Evolutionary conservation across 2,888 invertebrate genomes (phyloP).

Genomic region (Calameuta filiformis): DNA sequence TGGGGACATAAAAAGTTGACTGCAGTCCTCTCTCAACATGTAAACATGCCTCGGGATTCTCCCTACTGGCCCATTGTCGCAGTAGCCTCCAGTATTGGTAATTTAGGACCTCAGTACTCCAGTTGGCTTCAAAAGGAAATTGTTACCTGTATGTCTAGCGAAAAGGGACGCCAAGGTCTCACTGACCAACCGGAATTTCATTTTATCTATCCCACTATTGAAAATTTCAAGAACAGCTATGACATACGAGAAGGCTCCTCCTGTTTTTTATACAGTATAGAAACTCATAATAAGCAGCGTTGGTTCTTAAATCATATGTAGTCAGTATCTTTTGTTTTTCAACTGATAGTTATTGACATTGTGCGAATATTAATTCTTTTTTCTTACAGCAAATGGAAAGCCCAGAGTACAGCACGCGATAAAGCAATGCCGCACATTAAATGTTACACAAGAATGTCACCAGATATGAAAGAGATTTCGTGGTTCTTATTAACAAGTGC

Average conservation of each 20-base stretch:
- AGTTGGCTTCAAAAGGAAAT: conserved; percentile 85
- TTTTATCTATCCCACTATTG: conserved; percentile 80
- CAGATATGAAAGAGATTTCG: conserved; percentile 74
- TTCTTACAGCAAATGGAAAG: conserved; percentile 83
- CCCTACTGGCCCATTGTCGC: conserved; percentile 78
- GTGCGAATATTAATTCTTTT: conserved; percentile 1
- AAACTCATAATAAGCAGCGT: conserved; percentile 82
- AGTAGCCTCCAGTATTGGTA: conserved; percentile 93
- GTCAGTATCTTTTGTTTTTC: conserved; percentile 68
- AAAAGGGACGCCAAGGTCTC: conserved; percentile 67
- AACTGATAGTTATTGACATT: conserved; percentile 8
- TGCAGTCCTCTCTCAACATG: conserved; percentile 72
- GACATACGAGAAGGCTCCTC: conserved; percentile 88
- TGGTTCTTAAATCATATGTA: conserved; percentile 84
- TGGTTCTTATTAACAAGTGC: conserved; percentile 93
- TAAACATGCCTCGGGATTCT: conserved; percentile 67
- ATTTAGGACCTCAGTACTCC: conserved; percentile 75
- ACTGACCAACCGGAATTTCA: conserved; percentile 70
- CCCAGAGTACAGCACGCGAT: conserved; percentile 75
- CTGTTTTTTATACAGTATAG: conserved; percentile 87
- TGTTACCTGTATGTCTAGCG: conserved; percentile 72
- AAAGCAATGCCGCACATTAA: conserved; percentile 96
- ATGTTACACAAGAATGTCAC: conserved; percentile 82
- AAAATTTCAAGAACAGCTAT: conserved; percentile 87
- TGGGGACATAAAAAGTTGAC: conserved; percentile 73